Conservation (phyloP, 2,888 invertebrate species). For the Physocephala rufipes region DNA sequence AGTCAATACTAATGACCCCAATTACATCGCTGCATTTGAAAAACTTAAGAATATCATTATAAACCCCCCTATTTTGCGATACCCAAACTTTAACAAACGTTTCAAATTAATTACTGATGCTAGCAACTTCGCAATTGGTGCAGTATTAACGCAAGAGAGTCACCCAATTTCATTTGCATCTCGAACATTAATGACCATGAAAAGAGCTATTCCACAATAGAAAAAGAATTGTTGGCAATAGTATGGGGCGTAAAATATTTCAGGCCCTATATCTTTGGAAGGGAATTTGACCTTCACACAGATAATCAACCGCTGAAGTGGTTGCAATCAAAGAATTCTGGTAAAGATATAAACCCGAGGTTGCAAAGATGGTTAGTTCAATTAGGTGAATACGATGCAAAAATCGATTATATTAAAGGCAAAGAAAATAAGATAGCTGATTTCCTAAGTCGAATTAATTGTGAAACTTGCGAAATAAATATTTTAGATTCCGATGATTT, state of each 20-base stretch:
- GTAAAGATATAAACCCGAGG: conserved; percentile 49
- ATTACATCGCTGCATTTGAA: conserved; percentile 35
- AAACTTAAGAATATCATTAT: conserved; percentile 40
- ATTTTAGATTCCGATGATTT: no score
- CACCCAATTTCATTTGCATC: conserved; percentile 50
- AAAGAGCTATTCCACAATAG: conserved; percentile 50
- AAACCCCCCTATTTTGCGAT: conserved; percentile 28
- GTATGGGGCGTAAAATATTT: conserved; percentile 47
- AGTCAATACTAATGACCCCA: conserved; percentile 43
- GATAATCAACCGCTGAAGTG: conserved; percentile 53
- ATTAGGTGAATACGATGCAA: conserved; percentile 51
- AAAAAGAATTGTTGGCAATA: conserved; percentile 55
- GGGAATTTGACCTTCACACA: conserved; percentile 50
- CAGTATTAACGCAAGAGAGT: conserved; percentile 47
- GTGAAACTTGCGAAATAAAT: no score
- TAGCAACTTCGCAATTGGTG: conserved; percentile 17
- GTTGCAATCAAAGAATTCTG: conserved; percentile 37
- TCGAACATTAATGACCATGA: conserved; percentile 46
- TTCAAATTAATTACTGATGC: conserved; percentile 41
- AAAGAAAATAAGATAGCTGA: conserved; percentile 32
- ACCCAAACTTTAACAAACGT: conserved; percentile 49
- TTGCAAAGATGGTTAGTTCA: conserved; percentile 52
- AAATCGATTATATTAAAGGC: conserved; percentile 44
- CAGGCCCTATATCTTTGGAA: conserved; percentile 54
- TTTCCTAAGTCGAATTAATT: conserved; percentile 31